Evolutionary conservation across 53 echinoderm and acorn worm genomes (phyloP).

Genomic region (Holothuria leucospilota): DNA sequence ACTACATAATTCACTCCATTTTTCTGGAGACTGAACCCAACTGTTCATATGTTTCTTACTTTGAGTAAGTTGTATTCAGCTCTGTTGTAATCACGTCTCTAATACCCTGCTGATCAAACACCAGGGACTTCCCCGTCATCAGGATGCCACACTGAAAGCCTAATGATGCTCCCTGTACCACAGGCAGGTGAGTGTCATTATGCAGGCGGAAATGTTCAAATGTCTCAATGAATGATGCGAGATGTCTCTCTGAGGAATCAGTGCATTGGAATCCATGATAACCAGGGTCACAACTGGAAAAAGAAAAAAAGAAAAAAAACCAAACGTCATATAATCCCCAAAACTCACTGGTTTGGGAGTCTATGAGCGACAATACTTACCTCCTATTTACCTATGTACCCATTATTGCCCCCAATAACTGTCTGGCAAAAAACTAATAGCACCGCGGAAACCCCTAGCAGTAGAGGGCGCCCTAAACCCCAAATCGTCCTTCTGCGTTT

Average conservation of each 20-base stretch:
- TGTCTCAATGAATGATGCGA: conserved; percentile 66
- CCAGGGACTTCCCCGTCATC: conserved; percentile 82
- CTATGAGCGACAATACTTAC: no score
- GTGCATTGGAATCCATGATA: conserved; percentile 70
- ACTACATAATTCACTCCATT: no score
- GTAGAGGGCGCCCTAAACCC: no score
- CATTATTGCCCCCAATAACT: no score
- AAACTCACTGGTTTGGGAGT: no score
- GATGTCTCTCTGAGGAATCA: conserved; percentile 23
- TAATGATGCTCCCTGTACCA: conserved; percentile 59
- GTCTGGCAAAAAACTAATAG: no score
- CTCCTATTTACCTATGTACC: no score
- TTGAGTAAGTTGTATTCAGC: conserved; percentile 73
- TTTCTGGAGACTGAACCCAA: no score
- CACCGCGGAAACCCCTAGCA: no score
- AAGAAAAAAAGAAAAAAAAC: neutral
- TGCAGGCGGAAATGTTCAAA: conserved; percentile 61
- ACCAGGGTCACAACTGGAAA: conserved; percentile 72
- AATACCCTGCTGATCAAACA: conserved; percentile 68
- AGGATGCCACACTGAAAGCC: conserved; percentile 87
- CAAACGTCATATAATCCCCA: no score
- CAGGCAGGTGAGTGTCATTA: conserved; percentile 60
- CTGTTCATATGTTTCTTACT: conserved; percentile 46
- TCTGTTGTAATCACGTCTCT: conserved; percentile 83
- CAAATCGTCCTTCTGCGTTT: no score